These are phyloP conservation scores for Brachyptera risi DNA, from an alignment of 2,888 invertebrate species.

Conservation along the genomic window DNA sequence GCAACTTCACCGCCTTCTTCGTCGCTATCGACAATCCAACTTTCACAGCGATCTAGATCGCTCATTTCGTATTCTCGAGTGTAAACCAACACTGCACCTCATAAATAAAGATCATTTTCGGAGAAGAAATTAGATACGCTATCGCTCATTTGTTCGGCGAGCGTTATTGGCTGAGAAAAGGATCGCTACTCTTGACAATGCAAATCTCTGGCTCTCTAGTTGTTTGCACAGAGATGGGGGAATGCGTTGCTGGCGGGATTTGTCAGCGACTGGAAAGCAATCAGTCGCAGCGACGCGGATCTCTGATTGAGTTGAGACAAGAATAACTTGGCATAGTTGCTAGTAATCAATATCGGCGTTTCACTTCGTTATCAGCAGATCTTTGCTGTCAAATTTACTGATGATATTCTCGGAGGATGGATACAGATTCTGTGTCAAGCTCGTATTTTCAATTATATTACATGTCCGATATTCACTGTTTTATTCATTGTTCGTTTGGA, in stretches of 20 bases:
- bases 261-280: too few relatives aligned
- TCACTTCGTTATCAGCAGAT: too few relatives aligned
- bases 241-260: too few relatives aligned
- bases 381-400: too few relatives aligned
- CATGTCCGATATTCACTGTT: too few relatives aligned
- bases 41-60: constrained; percentile 2
- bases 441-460: too few relatives aligned
- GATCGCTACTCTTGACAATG: constrained; percentile 6
- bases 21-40: not conserved
- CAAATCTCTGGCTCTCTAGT: constrained; percentile 12
- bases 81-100: constrained; percentile 13
- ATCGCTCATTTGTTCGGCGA: constrained; percentile 6
- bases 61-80: constrained; percentile 15
- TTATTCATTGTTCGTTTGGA: too few relatives aligned
- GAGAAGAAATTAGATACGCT: constrained; percentile 17
- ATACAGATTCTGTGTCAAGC: too few relatives aligned
- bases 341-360: too few relatives aligned
- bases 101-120: constrained; percentile 18
- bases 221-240: not conserved
- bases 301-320: not conserved
- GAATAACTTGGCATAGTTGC: too few relatives aligned
- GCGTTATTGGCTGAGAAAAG: constrained; percentile 12
- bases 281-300: not conserved
- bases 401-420: too few relatives aligned
- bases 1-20: constrained; percentile 3